phyloP scores from a whole-genome alignment of 2,113 vertebrate genomes.

The Notarius lentiginosus region DNA sequence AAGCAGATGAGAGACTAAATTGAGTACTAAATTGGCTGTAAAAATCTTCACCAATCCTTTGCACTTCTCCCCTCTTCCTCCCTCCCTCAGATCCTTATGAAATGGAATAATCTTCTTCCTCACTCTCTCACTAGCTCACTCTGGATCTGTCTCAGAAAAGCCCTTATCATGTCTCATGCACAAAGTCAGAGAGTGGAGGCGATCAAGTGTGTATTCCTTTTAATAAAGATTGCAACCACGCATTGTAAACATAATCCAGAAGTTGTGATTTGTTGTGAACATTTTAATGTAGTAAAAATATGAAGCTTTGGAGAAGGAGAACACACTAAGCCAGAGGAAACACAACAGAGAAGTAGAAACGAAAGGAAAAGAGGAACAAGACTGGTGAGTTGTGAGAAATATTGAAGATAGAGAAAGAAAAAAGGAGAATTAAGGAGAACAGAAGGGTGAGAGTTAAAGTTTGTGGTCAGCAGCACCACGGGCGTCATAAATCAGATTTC shows the following conservation, averaged over 20 bases:
- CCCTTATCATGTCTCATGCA: constrained; percentile 35
- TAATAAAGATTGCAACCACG: neutral
- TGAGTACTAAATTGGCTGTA: constrained; percentile 62
- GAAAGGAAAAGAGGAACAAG: neutral
- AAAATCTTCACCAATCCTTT: constrained; percentile 55
- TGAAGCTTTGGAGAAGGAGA: constrained; percentile 22
- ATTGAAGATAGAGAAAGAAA: neutral
- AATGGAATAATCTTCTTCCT: constrained; percentile 62
- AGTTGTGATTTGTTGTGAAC: neutral
- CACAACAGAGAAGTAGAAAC: neutral
- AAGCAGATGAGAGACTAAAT: constrained; percentile 56
- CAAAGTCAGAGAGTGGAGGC: neutral
- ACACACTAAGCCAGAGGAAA: neutral
- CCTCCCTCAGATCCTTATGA: constrained; percentile 62
- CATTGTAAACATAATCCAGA: neutral
- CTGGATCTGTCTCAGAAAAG: constrained; percentile 54
- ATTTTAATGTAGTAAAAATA: neutral
- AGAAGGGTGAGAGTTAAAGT: constrained; percentile 61
- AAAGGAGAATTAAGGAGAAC: constrained; percentile 31
- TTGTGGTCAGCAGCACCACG: constrained; percentile 76
- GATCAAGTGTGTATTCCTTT: neutral
- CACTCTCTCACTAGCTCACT: constrained; percentile 49
- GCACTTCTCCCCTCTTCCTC: constrained; percentile 43
- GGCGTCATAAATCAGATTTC: constrained; percentile 82
- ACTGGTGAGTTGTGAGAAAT: constrained; percentile 13